phyloP scores from a whole-genome alignment of 1,140 invertebrate species.

The honey bee (Apis mellifera) region DNA sequence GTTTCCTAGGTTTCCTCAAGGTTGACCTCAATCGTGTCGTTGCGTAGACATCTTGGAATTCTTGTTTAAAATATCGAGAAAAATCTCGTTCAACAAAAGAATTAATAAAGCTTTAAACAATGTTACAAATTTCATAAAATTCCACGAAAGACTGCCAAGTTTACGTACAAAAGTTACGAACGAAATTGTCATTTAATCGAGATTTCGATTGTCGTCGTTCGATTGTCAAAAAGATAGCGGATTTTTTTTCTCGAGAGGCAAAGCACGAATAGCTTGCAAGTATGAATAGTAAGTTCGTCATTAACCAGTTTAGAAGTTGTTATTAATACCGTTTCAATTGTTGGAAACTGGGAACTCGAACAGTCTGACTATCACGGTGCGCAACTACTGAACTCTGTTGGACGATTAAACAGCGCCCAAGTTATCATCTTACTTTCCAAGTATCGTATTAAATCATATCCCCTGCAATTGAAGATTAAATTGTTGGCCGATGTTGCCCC shows the following conservation, averaged over 20 bases:
- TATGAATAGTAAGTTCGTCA: no score
- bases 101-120: no score
- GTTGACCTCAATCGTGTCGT: no score
- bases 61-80: no score
- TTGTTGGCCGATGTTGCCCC: not conserved
- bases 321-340: slow-evolving; percentile 37
- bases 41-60: no score
- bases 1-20: no score
- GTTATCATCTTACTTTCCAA: not conserved
- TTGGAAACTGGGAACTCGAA: not conserved
- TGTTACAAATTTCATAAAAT: no score
- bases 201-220: not conserved
- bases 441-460: slow-evolving; percentile 28
- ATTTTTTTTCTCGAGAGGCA: not conserved
- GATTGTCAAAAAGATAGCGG: not conserved
- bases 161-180: not conserved
- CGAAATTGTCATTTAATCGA: not conserved
- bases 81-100: no score
- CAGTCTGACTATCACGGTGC: slow-evolving; percentile 25
- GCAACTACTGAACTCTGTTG: slow-evolving; percentile 13
- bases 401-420: slow-evolving; percentile 24
- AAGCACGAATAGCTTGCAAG: not conserved
- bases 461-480: slow-evolving; percentile 11
- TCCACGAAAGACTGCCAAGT: no score
- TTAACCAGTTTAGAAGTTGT: slow-evolving; percentile 30